phyloP scores from a whole-genome alignment of 2,888 invertebrate species.

The Salpingus planirostris region DNA sequence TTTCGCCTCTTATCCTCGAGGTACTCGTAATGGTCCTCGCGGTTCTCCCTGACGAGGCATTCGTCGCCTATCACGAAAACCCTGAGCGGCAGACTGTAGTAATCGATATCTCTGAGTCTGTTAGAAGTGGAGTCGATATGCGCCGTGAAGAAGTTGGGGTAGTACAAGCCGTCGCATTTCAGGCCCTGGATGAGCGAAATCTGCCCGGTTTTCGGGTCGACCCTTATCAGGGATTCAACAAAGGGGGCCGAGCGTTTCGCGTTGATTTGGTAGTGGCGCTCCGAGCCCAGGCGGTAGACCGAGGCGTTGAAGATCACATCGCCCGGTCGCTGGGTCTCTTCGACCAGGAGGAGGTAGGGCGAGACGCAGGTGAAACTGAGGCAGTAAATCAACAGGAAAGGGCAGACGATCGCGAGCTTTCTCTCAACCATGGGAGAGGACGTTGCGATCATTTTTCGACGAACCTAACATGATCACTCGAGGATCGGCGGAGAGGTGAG shows the following conservation, averaged over 20 bases:
- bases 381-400: conserved; percentile 20
- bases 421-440: conserved; percentile 27
- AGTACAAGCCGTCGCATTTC: conserved; percentile 71
- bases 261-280: conserved; percentile 70
- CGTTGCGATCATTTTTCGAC: conserved; percentile 26
- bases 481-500: too few species aligned
- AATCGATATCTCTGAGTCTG: conserved; percentile 68
- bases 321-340: conserved; percentile 48
- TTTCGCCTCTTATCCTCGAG: conserved; percentile 30
- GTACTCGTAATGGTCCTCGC: conserved; percentile 45
- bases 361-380: conserved; percentile 15
- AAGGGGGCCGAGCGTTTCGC: conserved; percentile 74
- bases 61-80: conserved; percentile 64
- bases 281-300: conserved; percentile 70
- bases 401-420: conserved; percentile 12
- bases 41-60: conserved; percentile 58
- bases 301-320: conserved; percentile 69
- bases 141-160: conserved; percentile 77
- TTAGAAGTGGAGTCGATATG: conserved; percentile 81
- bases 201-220: conserved; percentile 65
- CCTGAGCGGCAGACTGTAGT: conserved; percentile 70
- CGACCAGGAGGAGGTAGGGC: conserved; percentile 36
- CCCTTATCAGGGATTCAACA: conserved; percentile 67
- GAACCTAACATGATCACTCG: conserved; percentile 20
- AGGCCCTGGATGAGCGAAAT: conserved; percentile 64